Base-by-base conservation (phyloP, 1,140 invertebrate species). In the Elymnias hypermnestra region DNA sequence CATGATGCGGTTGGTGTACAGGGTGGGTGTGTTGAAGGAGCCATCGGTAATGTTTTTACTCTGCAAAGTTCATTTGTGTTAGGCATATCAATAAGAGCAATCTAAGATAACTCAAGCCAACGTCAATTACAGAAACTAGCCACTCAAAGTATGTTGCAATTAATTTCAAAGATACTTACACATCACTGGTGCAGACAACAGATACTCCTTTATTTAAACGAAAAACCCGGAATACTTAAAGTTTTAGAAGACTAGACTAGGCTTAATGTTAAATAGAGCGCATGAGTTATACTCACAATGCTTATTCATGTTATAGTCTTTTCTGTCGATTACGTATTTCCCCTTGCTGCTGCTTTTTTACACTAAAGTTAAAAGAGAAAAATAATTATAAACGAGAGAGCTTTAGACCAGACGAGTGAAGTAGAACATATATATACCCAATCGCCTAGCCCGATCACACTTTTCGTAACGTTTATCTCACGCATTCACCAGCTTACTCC, bases 1-100 rank as follows among this genome's bases (percentile, higher is more conserved):
- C 77, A 82, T 2, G 75, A 78, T 9, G 75, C 63, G 2, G 68
- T 63, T 4, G 77, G 75, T 3, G 70, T 77, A 48, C 79, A 82
- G 14, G 77, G 70, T 28, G 76, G 75, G 41, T 81, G 76, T 36
- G 66, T 63, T 35, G 57, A 26, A 19, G 76, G 78, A 37, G 79
- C 69, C 79, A 81, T 79, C 47, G 14, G 8, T 15, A 6, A 15
- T 8, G 3, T 8, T 42, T 50, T 78, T 69, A 67, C 21, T 75
- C 74, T 81, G 57, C 25, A 72, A 74, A 57, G 38, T n/a, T n/a
- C n/a, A n/a, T n/a, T n/a, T n/a, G n/a, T n/a, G n/a, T n/a, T n/a
- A n/a, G n/a, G n/a, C n/a, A n/a, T 5, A 9, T 12, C 26, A 8
- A 2, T 33, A 10, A 18, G 5, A 10, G 9, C 18, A 36, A 17